Percentiles rank a stretch among this genome's conserved stretches.
Conservation (phyloP, 1,140 invertebrate species). For the Zaprionus inermis region DNA sequence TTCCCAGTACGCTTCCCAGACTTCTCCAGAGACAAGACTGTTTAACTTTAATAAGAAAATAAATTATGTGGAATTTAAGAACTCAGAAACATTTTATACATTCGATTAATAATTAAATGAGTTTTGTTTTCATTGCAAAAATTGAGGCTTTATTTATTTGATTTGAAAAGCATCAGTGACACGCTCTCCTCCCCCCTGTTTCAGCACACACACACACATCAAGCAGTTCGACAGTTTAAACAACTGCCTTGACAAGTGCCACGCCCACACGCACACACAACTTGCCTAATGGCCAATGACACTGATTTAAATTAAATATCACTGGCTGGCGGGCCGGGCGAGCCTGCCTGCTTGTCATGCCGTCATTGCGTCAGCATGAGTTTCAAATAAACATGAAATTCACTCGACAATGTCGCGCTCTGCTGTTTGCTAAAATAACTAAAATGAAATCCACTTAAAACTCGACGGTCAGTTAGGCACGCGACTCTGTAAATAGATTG, state of each 20-base stretch:
- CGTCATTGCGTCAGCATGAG: slow-evolving; percentile 66
- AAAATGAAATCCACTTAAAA: slow-evolving; percentile 40
- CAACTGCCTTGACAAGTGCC: slow-evolving; percentile 47
- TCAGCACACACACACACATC: background rate
- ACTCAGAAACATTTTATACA: no score
- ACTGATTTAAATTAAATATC: slow-evolving; percentile 83
- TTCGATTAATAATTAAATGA: no score
- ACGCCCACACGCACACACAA: slow-evolving; percentile 16
- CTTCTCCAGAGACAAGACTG: background rate
- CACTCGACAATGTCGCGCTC: slow-evolving; percentile 31
- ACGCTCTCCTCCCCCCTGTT: no score
- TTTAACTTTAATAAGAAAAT: background rate
- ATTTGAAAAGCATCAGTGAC: background rate
- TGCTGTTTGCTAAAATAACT: slow-evolving; percentile 37
- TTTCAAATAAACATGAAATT: slow-evolving; percentile 62
- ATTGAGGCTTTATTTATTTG: background rate
- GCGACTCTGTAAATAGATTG: slow-evolving; percentile 30
- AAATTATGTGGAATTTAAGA: no score
- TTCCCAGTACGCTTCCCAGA: slow-evolving; percentile 4
- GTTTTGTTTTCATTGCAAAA: background rate
- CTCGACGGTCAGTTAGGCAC: slow-evolving; percentile 13
- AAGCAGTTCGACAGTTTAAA: slow-evolving; percentile 34
- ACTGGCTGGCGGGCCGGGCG: slow-evolving; percentile 32
- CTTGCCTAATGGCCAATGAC: slow-evolving; percentile 63
- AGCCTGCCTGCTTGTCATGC: slow-evolving; percentile 13